Evolutionary conservation across 2,888 invertebrate genomes (phyloP).

Genomic region (Asteroscopus sphinx): DNA sequence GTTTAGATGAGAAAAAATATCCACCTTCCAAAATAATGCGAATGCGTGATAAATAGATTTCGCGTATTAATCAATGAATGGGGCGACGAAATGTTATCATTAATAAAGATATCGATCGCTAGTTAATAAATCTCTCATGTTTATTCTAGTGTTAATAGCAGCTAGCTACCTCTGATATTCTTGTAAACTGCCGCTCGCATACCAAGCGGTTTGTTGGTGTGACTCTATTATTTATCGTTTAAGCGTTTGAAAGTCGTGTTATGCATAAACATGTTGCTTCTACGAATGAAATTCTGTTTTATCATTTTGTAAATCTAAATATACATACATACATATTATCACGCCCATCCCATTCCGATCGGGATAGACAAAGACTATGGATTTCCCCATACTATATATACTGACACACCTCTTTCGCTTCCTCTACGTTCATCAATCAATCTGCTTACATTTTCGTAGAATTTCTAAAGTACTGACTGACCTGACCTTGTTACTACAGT

Average conservation of each 20-base stretch:
- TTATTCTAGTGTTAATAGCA: constrained; percentile 43
- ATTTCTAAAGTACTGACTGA: constrained; percentile 1
- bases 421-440: too few species aligned
- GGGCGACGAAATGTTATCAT: constrained; percentile 24
- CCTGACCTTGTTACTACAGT: constrained; percentile 38
- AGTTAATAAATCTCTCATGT: constrained; percentile 47
- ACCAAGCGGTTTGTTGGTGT: constrained; percentile 60
- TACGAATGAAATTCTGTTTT: constrained; percentile 49
- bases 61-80: constrained; percentile 30
- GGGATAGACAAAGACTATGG: too few species aligned
- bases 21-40: constrained; percentile 29
- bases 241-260: constrained; percentile 65
- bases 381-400: too few species aligned
- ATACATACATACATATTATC: constrained; percentile 45
- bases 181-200: constrained; percentile 53
- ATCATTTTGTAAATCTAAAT: constrained; percentile 51
- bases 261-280: constrained; percentile 64
- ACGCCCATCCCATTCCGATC: too few species aligned
- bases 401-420: too few species aligned
- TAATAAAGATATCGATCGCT: constrained; percentile 28
- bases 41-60: constrained; percentile 37
- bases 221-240: constrained; percentile 61
- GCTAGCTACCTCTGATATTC: constrained; percentile 44
- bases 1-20: constrained; percentile 23
- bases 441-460: too few species aligned